Conservation (phyloP, 1,140 invertebrate genomes). For the Drosophila mojavensis region DNA sequence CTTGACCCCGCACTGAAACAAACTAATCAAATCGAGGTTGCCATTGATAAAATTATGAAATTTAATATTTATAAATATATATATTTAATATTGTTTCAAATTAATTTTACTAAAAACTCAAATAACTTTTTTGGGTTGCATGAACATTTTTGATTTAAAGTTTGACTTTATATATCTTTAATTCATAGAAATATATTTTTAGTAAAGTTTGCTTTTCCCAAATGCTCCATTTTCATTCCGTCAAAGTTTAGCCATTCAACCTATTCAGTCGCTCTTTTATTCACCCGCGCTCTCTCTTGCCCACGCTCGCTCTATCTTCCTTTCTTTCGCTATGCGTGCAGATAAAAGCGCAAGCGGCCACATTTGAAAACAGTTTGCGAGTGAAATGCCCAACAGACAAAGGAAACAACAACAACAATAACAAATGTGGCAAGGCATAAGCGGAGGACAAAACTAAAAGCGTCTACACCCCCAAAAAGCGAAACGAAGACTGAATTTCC, state of each 20-base stretch:
- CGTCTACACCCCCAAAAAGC: conserved; percentile 4
- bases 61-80: not conserved
- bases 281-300: conserved; percentile 12
- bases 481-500: conserved; percentile 18
- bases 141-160: not conserved
- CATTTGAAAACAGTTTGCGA: conserved; percentile 62
- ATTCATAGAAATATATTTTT: not conserved
- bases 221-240: conserved; percentile 59
- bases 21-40: not conserved
- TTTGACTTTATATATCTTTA: not conserved
- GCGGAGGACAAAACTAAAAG: conserved; percentile 64
- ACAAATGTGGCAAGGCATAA: conserved; percentile 58
- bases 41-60: not conserved
- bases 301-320: not conserved
- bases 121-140: no score
- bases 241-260: conserved; percentile 46
- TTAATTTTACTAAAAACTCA: not conserved
- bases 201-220: conserved; percentile 25
- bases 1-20: conserved; percentile 62
- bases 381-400: conserved; percentile 56
- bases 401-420: conserved; percentile 29
- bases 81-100: not conserved
- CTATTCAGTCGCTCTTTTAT: conserved; percentile 13
- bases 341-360: conserved; percentile 63
- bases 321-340: conserved; percentile 11